Evolutionary conservation across 2,888 invertebrate species (phyloP), one percentile per base, ranked within the genome.

Genomic region (Limnephilus auricula): DNA sequence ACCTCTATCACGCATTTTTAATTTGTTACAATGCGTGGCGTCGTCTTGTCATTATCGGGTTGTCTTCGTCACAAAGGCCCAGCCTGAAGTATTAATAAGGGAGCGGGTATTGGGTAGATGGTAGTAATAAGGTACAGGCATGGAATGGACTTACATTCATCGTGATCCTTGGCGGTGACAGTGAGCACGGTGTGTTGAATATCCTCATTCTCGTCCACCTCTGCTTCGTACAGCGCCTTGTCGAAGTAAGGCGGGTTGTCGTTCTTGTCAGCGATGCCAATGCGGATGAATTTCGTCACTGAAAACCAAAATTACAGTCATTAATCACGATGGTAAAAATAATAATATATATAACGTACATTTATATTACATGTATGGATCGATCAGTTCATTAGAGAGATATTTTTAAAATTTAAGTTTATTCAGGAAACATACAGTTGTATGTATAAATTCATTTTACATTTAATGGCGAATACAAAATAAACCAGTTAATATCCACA

Each of bases 161-260:
- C 99, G 96, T 98, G 98, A 97, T 99, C 99, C 96, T 99, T 99
- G 97, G 99, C 99, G 96, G 99, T 99, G 96, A 99, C 99, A 93
- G 99, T 99, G 95, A 99, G 98, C 88, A 99, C 99, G 93, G 99
- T 99, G 95, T 99, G 99, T 94, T 99, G 99, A 94, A 99, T 99
- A 95, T 99, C 99, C 95, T 99, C 99, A 97, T 99, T 99, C 95
- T 99, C 99, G 96, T 99, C 99, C 94, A 99, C 99, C 96, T 99
- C 99, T 94, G 99, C 99, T 96, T 99, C 98, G 96, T 99, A 99
- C 94, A 99, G 97, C 94, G 98, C 98, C 96, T 99, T 99, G 96
- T 99, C 99, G 96, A 99, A 99, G 96, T 98, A 98, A 93, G 99
- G 99, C 93, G 99, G 99, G 96, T 99, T 99, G 97, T 99, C 99